Conservation (phyloP, 2,797 vertebrate species). For the Lagorchestes hirsutus region DNA sequence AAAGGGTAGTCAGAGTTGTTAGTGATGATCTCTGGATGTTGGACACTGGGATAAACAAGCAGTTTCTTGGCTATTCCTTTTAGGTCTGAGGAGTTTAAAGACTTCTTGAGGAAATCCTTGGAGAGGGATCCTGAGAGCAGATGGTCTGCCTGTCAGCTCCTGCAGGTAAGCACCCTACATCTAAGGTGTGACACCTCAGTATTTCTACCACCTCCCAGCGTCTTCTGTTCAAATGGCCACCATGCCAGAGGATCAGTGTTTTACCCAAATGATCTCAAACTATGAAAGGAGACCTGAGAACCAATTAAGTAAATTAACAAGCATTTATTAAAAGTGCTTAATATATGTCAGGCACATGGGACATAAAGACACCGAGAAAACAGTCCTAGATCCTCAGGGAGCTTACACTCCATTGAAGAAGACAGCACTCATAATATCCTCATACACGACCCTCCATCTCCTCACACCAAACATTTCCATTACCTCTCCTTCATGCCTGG, state of each 20-base stretch:
- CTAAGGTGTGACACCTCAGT: neutral
- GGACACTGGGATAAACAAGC: neutral
- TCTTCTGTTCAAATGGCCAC: neutral
- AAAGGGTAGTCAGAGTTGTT: neutral
- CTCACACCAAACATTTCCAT: neutral
- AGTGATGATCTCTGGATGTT: neutral
- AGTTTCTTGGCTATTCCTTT: neutral
- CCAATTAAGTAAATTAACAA: neutral
- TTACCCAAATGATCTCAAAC: neutral
- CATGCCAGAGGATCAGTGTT: neutral
- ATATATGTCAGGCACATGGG: neutral
- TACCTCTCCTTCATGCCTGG: neutral
- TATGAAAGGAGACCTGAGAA: neutral
- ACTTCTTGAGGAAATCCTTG: slow-evolving; percentile 85
- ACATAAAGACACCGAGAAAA: neutral
- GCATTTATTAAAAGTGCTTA: neutral
- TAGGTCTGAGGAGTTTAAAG: slow-evolving; percentile 87
- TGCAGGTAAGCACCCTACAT: slow-evolving; percentile 71
- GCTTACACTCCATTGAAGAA: neutral
- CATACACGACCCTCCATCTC: neutral
- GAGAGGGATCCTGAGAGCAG: slow-evolving; percentile 83
- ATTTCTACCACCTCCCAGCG: neutral
- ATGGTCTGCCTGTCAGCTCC: slow-evolving; percentile 83
- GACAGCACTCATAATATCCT: neutral
- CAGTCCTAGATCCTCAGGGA: neutral